Evolutionary conservation across 2,888 invertebrate genomes (phyloP), one percentile per base, ranked within the genome.

Genomic region (Drosophila multiciliata): DNA sequence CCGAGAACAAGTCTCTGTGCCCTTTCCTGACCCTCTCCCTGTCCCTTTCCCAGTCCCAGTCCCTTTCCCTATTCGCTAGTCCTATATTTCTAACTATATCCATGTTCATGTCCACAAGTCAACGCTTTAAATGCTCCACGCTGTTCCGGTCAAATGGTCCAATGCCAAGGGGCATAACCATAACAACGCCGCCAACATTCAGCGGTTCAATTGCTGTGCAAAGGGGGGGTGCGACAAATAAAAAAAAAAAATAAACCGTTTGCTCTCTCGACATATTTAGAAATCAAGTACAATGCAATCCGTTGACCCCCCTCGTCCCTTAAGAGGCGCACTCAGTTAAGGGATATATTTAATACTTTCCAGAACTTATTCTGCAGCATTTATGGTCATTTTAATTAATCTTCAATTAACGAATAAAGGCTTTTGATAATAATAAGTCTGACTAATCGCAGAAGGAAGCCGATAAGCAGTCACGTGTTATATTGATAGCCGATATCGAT

Each of bases 161-260:
- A 72, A 64, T 73, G 82, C 89, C 82, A 79, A 69, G 53, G 80
- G 90, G 86, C 87, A 89, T 85, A 87, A 88, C 86, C 90, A 87
- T 87, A 87, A 85, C 90, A 81, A 88, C 73, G 68, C 65, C 61
- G 60, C 64, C 70, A 78, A 74, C 75, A 73, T 66, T 80, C 60
- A 61, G 49, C 61, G 61, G 50, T 45, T 68, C 60, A 63, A 65
- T 38, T 7, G 29, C 15, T 15, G 0, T 17, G 48, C 42, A 32
- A 11, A n/a, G 8, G 20, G 9, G 54, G 23, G 49, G 58, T 49
- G 20, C 12, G 42, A 6, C 54, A 54, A 54, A 26, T 26, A 38
- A 23, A 72, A 73, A 73, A 50, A 29, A 29, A 29, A 26, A 26
- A 26, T 26, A 29, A 29, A 59, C 26, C 70, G 33, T 74, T 82